Evolutionary conservation across 2,113 vertebrate species (phyloP).

Genomic region (Chelonoidis abingdonii): DNA sequence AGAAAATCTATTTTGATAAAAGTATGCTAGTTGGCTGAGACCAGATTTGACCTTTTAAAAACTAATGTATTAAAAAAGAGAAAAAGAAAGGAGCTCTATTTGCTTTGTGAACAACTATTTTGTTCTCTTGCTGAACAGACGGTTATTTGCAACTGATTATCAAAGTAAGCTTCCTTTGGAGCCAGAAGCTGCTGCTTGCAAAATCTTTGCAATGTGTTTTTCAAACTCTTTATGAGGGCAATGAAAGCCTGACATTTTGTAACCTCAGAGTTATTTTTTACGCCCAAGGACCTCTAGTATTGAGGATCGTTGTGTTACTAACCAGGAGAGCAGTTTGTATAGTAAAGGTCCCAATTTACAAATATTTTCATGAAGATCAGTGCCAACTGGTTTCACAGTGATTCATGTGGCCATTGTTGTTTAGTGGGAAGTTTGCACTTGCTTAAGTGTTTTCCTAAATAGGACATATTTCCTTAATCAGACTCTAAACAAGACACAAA

Average conservation of each 20-base stretch:
- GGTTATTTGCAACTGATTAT: not conserved
- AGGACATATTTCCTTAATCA: not conserved
- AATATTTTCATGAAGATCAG: not conserved
- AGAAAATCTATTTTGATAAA: constrained; percentile 51
- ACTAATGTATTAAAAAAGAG: not conserved
- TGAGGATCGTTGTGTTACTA: accelerated
- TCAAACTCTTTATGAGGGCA: not conserved
- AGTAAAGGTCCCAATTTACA: not conserved
- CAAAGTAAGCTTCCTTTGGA: not conserved
- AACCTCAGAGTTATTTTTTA: not conserved
- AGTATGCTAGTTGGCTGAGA: not conserved
- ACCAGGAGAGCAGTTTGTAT: not conserved
- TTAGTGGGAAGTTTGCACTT: not conserved
- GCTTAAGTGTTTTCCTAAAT: not conserved
- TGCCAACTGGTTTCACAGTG: not conserved
- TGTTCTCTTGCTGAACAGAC: not conserved
- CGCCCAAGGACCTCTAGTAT: not conserved
- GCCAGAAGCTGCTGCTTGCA: not conserved
- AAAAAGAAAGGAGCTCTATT: not conserved
- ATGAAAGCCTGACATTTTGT: not conserved
- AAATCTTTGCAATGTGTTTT: not conserved
- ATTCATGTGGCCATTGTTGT: not conserved
- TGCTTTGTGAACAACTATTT: not conserved
- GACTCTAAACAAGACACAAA: not conserved
- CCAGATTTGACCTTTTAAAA: constrained; percentile 49